phyloP scores from a whole-genome alignment of 2,113 vertebrate species.

The Callospermophilus lateralis region DNA sequence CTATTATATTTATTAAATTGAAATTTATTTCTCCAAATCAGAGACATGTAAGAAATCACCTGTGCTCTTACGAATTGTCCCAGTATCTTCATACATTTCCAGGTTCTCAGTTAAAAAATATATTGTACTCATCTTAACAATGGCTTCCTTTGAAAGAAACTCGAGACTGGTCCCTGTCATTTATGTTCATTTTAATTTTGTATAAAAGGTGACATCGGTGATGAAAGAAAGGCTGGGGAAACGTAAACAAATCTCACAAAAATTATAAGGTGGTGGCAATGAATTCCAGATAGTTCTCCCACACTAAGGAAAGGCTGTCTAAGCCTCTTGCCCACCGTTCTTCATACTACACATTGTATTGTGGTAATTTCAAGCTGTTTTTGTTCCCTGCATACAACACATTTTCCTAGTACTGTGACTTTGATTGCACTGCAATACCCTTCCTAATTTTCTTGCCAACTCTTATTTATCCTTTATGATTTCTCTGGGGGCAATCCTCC shows the following conservation, averaged over 20 bases:
- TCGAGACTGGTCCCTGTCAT: not conserved
- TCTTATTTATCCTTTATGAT: not conserved
- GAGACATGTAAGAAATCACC: not conserved
- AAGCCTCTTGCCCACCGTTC: not conserved
- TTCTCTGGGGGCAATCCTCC: not conserved
- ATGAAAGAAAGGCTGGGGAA: not conserved
- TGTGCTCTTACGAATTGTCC: not conserved
- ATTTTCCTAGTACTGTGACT: not conserved
- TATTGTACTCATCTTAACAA: not conserved
- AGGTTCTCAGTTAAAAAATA: not conserved
- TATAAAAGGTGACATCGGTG: not conserved
- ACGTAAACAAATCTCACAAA: not conserved
- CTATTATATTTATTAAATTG: not conserved
- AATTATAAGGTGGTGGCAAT: not conserved
- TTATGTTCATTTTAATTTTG: not conserved
- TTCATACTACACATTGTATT: not conserved
- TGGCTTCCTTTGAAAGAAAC: not conserved
- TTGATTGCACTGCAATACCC: not conserved
- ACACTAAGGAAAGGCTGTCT: not conserved
- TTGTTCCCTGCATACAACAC: not conserved
- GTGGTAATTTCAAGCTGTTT: not conserved
- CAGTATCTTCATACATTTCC: conserved; percentile 10
- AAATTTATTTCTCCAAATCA: not conserved
- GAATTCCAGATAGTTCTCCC: not conserved
- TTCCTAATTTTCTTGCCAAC: conserved; percentile 21